phyloP scores from a whole-genome alignment of 1,140 invertebrate genomes.

The Ips typographus region DNA sequence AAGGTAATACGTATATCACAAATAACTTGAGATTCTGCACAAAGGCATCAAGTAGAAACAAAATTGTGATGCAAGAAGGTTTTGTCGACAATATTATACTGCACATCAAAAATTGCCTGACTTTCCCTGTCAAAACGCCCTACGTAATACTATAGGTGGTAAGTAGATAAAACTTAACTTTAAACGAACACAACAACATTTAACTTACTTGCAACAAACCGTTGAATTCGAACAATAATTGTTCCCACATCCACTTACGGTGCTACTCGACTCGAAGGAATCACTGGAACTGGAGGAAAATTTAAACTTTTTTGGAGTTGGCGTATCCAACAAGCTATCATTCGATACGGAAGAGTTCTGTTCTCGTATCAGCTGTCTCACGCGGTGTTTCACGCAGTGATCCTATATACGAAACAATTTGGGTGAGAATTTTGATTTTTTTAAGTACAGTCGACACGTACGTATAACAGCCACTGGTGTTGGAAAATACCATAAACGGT shows the following conservation, averaged over 20 bases:
- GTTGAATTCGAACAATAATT: background rate
- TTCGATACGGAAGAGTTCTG: background rate
- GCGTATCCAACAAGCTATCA: background rate
- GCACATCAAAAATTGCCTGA: no score
- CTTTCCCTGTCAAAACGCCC: no score
- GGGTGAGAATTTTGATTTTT: background rate
- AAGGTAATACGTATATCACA: no score
- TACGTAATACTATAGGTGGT: no score
- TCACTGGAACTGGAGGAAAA: background rate
- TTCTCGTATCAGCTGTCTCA: background rate
- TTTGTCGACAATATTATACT: no score
- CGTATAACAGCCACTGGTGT: conserved; percentile 28
- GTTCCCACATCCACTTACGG: background rate
- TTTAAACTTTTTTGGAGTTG: conserved; percentile 4
- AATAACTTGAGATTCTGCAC: no score
- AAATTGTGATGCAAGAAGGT: no score
- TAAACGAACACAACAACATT: background rate
- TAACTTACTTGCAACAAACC: conserved; percentile 1
- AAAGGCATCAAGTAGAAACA: no score
- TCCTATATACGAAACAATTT: background rate
- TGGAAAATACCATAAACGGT: conserved; percentile 11
- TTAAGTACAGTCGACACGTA: conserved; percentile 6
- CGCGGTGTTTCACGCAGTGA: background rate
- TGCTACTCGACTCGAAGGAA: background rate
- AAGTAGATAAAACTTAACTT: background rate